Evolutionary conservation across 2,888 invertebrate genomes (phyloP), one percentile per base, ranked within the genome.

Genomic region (Lepeophtheirus nordmannii): DNA sequence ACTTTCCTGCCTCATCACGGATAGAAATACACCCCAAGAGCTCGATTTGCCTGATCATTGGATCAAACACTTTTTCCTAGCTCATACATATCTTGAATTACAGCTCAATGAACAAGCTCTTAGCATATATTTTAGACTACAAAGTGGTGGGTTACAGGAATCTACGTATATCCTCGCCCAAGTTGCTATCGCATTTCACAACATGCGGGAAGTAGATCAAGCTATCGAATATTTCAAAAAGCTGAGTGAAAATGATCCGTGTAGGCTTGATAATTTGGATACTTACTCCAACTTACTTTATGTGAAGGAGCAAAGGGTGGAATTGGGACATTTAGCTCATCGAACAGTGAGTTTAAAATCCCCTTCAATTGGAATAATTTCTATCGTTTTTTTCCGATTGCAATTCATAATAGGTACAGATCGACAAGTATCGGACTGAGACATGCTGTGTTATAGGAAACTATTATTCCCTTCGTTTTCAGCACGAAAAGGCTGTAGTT

Each of bases 381-480:
- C 2, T 30, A 5, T 30, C 7, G 7, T 7, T 5, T 7, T 30
- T 30, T 30, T 30, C 8, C 8, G 1, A 46, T 46, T n/a, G 53
- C 53, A 14, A 46, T 46, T 46, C 53, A 46, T 46, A 41, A 41
- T 41, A 46, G 53, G 88, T 89, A 65, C 85, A 88, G 72, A 89
- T 94, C 71, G 94, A 98, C 76, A 96, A 96, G 77, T 98, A 94
- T 74, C 80, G 90, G 71, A 89, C 93, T 23, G 96, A 98, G 78
- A 97, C 97, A 0, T 97, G 97, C 76, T 94, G 92, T 78, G 90
- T 97, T 70, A 89, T 98, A 74, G 96, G 93, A 86, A 77, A 78
- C 77, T 71, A 58, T 40, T 39, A 67, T 67, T 56, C 59, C 37
- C 58, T 65, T 14, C 23, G 93, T 69, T 85, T 88, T 68, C 93